Evolutionary conservation across 2,888 invertebrate species (phyloP).

Genomic region (Scelioninae gen. 1): DNA sequence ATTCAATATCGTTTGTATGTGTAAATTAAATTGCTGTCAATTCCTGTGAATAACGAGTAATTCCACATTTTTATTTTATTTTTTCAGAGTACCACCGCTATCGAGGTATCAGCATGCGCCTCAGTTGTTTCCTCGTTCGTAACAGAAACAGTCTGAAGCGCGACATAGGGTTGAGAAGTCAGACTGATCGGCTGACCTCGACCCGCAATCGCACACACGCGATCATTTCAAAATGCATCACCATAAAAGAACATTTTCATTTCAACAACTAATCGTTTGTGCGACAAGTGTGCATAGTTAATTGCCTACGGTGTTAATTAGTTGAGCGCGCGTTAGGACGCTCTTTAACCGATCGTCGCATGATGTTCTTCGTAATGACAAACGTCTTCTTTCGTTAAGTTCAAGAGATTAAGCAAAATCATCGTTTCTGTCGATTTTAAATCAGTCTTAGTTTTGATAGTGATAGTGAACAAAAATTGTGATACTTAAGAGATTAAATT

Average conservation of each 20-base stretch:
- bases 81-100: conserved; percentile 40
- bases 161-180: conserved; percentile 79
- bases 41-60: neutral
- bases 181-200: conserved; percentile 72
- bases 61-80: conserved; percentile 38
- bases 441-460: neutral
- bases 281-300: conserved; percentile 44
- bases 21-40: conserved; percentile 2
- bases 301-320: conserved; percentile 30
- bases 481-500: conserved; percentile 13
- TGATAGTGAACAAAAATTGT: neutral
- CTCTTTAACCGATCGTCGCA: no score
- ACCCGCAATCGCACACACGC: conserved; percentile 58
- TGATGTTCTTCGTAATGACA: no score
- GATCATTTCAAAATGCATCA: conserved; percentile 63
- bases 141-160: conserved; percentile 78
- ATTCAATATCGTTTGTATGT: neutral
- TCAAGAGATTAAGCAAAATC: conserved; percentile 32
- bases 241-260: conserved; percentile 57
- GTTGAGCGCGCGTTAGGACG: conserved; percentile 35
- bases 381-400: no score
- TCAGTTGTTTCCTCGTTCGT: conserved; percentile 73
- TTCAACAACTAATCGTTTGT: conserved; percentile 38
- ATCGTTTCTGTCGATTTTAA: no score
- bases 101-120: conserved; percentile 63